Base-by-base conservation (phyloP, 2,113 vertebrate genomes). In the Caretta caretta region DNA sequence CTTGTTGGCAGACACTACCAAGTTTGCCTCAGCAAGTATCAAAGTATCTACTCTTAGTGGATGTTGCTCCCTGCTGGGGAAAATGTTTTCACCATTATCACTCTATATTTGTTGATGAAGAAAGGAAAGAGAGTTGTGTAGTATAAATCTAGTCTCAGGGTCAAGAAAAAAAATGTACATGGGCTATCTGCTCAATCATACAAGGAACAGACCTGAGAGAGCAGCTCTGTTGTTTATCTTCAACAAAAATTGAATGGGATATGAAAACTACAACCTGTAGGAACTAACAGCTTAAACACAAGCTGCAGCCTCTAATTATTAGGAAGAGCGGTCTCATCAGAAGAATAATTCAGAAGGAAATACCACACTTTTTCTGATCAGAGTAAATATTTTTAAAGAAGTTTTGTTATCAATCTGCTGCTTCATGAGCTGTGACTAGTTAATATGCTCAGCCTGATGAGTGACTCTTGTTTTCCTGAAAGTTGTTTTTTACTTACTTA, bases 391-490 rank as follows among this genome's bases (percentile, higher is more conserved):
- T 91, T 86, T 84, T 91, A 25, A 81, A 83, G 8, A 75, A 89
- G n/a, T 93, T 88, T 92, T 94, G 19, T 72, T 80, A 88, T 22
- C 17, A 88, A n/a, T 89, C 56, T 3, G 2, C 4, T 90, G 87
- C 78, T 88, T 96, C 80, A 72, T 87, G 22, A 88, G 76, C 75
- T 93, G 1, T 88, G 81, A 83, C 22, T 93, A 81, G 78, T 79
- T 95, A 51, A 48, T 24, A 17, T 19, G 8, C 51, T 56, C 8
- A 75, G 91, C 56, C 56, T 93, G 89, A 85, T 87, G 91, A 93
- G 81, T 93, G 0, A 27, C 81, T 94, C 75, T 59, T 86, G 11
- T 50, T 96, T 96, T 93, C 42, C 35, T 96, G 84, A 87, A 94
- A 85, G 35, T 8, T 49, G n/a, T 25, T 11, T 57, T 27, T 27